These are phyloP conservation scores for Hydrozoanthus tunicans DNA, from an alignment of 64 coral and sea anemone genomes.

Conservation along the genomic window DNA sequence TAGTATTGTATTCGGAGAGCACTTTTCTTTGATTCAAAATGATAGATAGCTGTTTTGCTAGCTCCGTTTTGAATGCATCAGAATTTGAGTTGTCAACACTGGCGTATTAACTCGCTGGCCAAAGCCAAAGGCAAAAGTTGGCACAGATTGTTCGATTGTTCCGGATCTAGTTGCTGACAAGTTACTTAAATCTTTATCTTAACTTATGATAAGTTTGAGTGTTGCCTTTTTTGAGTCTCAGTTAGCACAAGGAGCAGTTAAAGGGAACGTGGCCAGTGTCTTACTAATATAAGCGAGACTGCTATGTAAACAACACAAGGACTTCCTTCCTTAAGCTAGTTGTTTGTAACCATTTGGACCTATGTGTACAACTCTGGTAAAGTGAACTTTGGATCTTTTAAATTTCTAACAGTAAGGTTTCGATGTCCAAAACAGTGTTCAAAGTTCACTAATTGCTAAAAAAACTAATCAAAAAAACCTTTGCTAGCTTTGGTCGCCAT, in stretches of 20 bases:
- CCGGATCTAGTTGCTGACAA: constrained; percentile 17
- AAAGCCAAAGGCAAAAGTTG: constrained; percentile 17
- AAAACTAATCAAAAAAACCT: too few relatives aligned
- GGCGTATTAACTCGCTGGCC: neutral
- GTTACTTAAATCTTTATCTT: neutral
- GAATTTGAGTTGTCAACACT: constrained; percentile 3
- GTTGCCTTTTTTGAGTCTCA: neutral
- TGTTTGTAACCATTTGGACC: neutral
- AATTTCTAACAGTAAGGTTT: neutral
- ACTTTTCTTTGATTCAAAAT: neutral
- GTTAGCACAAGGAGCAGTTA: neutral
- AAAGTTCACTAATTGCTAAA: neutral
- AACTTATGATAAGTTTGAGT: neutral
- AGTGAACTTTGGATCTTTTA: constrained; percentile 33
- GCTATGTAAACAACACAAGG: neutral
- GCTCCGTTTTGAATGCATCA: neutral
- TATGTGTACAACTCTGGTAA: constrained; percentile 20
- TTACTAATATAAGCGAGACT: neutral
- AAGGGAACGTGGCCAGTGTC: neutral
- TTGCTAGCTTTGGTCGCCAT: too few relatives aligned
- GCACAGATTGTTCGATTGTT: constrained; percentile 24
- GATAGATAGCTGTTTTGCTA: neutral
- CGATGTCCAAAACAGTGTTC: neutral
- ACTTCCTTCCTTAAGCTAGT: constrained; percentile 2
- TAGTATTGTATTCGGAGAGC: neutral